phyloP scores from a whole-genome alignment of 2,113 vertebrate genomes.

The Apteryx owenii region DNA sequence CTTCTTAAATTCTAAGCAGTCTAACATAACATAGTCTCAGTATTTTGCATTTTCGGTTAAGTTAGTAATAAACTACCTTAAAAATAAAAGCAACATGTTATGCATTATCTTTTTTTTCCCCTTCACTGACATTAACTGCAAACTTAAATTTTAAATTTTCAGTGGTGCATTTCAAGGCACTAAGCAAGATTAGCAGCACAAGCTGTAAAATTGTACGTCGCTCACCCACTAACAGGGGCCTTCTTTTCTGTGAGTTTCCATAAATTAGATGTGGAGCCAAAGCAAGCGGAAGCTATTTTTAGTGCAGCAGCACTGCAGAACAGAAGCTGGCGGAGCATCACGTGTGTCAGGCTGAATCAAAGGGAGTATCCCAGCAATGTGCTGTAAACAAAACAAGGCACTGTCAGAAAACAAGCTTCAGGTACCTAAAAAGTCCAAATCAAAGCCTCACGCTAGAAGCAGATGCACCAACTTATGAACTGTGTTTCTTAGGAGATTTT shows the following conservation, averaged over 20 bases:
- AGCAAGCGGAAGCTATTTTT: conserved; percentile 91
- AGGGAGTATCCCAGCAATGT: conserved; percentile 92
- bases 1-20: background rate
- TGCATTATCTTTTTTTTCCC: background rate
- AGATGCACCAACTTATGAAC: background rate
- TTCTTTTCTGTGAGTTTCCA: conserved; percentile 85
- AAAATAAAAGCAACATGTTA: background rate
- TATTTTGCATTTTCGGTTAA: background rate
- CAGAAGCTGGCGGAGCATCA: conserved; percentile 86
- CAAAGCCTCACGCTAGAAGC: background rate
- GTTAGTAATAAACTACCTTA: background rate
- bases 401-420: conserved; percentile 82
- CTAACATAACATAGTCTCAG: background rate
- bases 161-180: background rate
- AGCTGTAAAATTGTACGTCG: conserved; percentile 70
- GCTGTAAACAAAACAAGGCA: conserved; percentile 91
- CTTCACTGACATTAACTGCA: background rate
- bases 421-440: conserved; percentile 57
- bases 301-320: conserved; percentile 87
- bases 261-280: conserved; percentile 91
- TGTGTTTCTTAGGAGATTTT: conserved; percentile 46
- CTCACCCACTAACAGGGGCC: conserved; percentile 66
- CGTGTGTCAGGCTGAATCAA: conserved; percentile 88
- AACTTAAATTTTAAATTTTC: background rate
- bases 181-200: background rate